Conservation (phyloP, 2,113 vertebrate genomes). For the Scopus umbretta region DNA sequence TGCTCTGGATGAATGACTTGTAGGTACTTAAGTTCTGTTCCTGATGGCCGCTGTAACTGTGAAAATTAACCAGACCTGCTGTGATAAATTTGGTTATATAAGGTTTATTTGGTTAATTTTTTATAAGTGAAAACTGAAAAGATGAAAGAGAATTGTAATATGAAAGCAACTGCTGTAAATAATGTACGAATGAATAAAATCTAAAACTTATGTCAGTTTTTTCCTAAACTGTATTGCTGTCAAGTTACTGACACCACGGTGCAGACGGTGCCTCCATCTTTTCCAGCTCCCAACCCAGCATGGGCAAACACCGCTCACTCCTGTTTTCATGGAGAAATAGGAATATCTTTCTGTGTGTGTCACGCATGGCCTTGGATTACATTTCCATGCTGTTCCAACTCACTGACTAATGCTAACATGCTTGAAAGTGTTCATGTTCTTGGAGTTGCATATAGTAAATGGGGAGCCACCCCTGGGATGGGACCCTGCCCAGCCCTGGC, state of each 20-base stretch:
- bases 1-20: slow-evolving; percentile 62
- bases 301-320: background rate
- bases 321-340: background rate
- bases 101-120: slow-evolving; percentile 77
- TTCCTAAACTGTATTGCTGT: slow-evolving; percentile 57
- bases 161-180: slow-evolving; percentile 91
- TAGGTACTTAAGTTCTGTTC: slow-evolving; percentile 70
- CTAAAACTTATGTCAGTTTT: slow-evolving; percentile 58
- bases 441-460: background rate
- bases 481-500: background rate
- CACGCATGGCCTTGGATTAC: background rate
- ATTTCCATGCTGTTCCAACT: background rate
- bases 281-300: background rate
- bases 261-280: background rate
- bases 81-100: slow-evolving; percentile 76
- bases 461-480: background rate
- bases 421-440: background rate
- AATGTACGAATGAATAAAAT: slow-evolving; percentile 85
- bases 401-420: background rate
- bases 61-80: slow-evolving; percentile 73
- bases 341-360: background rate
- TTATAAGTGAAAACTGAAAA: slow-evolving; percentile 83
- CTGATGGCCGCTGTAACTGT: slow-evolving; percentile 72
- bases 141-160: slow-evolving; percentile 88
- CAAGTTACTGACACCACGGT: background rate